phyloP scores from a whole-genome alignment of 1,140 invertebrate species.

The Melanaphis sacchari region DNA sequence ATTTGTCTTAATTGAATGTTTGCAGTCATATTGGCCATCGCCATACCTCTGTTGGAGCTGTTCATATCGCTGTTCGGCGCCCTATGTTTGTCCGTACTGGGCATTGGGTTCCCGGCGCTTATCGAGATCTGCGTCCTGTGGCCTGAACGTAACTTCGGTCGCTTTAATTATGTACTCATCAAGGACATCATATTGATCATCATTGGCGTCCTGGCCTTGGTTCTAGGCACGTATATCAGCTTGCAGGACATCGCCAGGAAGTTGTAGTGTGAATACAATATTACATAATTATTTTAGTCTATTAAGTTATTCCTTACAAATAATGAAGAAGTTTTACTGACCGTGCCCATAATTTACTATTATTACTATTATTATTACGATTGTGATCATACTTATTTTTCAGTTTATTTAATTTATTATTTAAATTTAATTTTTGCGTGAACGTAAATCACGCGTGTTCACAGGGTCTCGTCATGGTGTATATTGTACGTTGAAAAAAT shows the following conservation, averaged over 20 bases:
- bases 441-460: conserved; percentile 22
- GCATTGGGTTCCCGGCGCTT: conserved; percentile 82
- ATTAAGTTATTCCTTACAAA: conserved; percentile 14
- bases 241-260: conserved; percentile 68
- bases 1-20: conserved; percentile 57
- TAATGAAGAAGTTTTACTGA: neutral
- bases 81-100: conserved; percentile 78
- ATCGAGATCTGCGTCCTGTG: conserved; percentile 76
- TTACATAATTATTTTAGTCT: neutral
- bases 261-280: neutral
- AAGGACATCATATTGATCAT: conserved; percentile 77
- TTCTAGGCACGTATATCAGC: conserved; percentile 76
- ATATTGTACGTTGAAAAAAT: neutral
- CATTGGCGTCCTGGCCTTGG: conserved; percentile 73
- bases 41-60: conserved; percentile 78
- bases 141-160: conserved; percentile 65
- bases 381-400: neutral
- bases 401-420: neutral
- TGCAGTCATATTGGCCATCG: conserved; percentile 76
- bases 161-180: conserved; percentile 64
- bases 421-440: neutral
- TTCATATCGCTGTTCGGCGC: conserved; percentile 88
- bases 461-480: neutral
- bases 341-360: neutral
- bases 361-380: conserved; percentile 9